These are phyloP conservation scores for Beaufortia kweichowensis DNA, from an alignment of 2,113 vertebrate species.

Conservation along the genomic window DNA sequence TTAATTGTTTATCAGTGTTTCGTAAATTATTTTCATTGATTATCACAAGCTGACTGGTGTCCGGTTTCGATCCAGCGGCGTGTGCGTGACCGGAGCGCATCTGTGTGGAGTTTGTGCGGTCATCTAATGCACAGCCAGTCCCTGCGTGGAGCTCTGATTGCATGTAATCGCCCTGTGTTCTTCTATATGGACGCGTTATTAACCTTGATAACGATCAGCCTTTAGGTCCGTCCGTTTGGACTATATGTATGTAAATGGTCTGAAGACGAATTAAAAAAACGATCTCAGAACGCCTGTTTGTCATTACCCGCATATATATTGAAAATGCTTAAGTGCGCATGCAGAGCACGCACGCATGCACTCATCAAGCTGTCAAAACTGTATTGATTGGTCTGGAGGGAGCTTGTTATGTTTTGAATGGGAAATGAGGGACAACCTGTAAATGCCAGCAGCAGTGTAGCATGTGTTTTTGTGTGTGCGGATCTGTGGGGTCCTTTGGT, in stretches of 20 bases:
- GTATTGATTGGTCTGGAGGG: slow-evolving; percentile 43
- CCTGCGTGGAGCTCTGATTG: slow-evolving; percentile 23
- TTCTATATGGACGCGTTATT: slow-evolving; percentile 8
- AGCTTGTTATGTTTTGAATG: slow-evolving; percentile 46
- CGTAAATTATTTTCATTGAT: slow-evolving; percentile 4
- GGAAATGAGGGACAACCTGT: slow-evolving; percentile 47
- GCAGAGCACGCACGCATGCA: slow-evolving; percentile 1
- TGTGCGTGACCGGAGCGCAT: slow-evolving; percentile 6
- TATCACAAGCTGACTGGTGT: slow-evolving; percentile 8
- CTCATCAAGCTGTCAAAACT: slow-evolving; percentile 37
- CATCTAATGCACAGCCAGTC: slow-evolving; percentile 1
- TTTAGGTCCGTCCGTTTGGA: not conserved
- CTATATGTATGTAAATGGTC: not conserved
- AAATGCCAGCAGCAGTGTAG: slow-evolving; percentile 35
- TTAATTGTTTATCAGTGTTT: not conserved
- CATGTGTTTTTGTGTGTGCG: slow-evolving; percentile 37
- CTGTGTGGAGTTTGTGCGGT: slow-evolving; percentile 15
- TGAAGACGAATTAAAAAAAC: not conserved
- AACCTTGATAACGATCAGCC: slow-evolving; percentile 23
- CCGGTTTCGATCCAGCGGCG: not conserved
- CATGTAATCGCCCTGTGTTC: slow-evolving; percentile 26
- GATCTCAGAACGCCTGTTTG: not conserved
- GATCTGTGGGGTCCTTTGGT: not conserved
- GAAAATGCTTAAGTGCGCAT: not conserved
- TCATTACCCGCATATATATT: not conserved